Evolutionary conservation across 2,888 invertebrate species (phyloP).

Genomic region (Eupeodes luniger): DNA sequence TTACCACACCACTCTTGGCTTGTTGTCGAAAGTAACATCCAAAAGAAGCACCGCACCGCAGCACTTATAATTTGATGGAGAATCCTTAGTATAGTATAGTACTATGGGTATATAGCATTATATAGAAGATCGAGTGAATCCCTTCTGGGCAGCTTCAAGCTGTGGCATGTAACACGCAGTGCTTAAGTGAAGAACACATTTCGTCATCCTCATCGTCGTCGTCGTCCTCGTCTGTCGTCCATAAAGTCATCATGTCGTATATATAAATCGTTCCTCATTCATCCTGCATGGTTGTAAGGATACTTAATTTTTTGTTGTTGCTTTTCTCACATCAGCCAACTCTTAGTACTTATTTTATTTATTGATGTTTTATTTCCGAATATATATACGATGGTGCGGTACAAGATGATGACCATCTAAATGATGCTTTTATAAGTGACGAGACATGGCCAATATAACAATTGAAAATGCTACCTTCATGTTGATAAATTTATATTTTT

Average conservation of each 20-base stretch:
- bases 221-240: too few relatives aligned
- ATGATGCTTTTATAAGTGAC: constrained; percentile 69
- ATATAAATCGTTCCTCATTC: constrained; percentile 22
- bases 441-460: constrained; percentile 58
- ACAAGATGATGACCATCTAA: constrained; percentile 42
- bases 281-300: constrained; percentile 73
- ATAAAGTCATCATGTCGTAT: too few relatives aligned
- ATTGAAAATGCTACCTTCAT: constrained; percentile 47
- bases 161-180: constrained; percentile 51
- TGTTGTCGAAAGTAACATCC: constrained; percentile 76
- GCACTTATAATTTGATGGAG: constrained; percentile 51
- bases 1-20: constrained; percentile 82
- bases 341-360: constrained; percentile 75
- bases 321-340: constrained; percentile 78
- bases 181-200: constrained; percentile 61
- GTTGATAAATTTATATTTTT: constrained; percentile 17
- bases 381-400: constrained; percentile 53
- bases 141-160: constrained; percentile 64
- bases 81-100: neutral
- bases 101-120: neutral
- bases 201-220: constrained; percentile 16
- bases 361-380: constrained; percentile 73
- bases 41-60: constrained; percentile 78
- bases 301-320: constrained; percentile 67
- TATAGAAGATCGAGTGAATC: constrained; percentile 42